Percentiles rank a stretch among this genome's conserved stretches.
phyloP scores from a whole-genome alignment of 2,113 vertebrate genomes.

The Percopsis transmontana region DNA sequence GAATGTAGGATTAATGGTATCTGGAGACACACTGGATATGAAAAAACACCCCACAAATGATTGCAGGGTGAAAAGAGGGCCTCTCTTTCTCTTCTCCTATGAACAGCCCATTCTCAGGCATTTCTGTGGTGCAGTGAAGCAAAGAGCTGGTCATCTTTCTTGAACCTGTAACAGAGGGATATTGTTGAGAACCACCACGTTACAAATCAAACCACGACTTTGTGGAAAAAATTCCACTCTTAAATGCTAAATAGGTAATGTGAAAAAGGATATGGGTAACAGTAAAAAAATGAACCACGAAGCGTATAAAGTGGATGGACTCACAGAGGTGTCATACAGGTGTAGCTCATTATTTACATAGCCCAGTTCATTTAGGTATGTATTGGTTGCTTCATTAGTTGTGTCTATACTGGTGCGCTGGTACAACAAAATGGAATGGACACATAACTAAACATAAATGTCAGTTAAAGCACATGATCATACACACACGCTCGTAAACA shows the following conservation, averaged over 20 bases:
- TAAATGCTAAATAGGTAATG: conserved; percentile 34
- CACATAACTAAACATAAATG: no score
- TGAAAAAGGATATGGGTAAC: not conserved
- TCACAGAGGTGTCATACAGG: no score
- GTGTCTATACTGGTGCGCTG: no score
- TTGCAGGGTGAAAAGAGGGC: not conserved
- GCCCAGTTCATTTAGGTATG: no score
- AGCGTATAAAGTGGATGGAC: no score
- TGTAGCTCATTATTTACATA: no score
- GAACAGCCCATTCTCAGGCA: conserved; percentile 34
- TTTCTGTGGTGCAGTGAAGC: conserved; percentile 52
- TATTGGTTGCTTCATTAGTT: no score
- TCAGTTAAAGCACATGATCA: not conserved
- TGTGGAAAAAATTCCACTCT: conserved; percentile 45
- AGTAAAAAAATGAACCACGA: no score
- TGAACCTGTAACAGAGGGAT: conserved; percentile 56
- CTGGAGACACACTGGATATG: conserved; percentile 13
- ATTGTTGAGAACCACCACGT: conserved; percentile 58
- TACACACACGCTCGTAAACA: not conserved
- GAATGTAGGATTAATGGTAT: conserved; percentile 43
- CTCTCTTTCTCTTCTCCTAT: conserved; percentile 7
- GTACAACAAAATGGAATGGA: no score
- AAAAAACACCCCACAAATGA: not conserved
- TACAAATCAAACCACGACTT: conserved; percentile 53
- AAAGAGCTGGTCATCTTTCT: conserved; percentile 34